phyloP scores from a whole-genome alignment of 2,888 invertebrate species.

The Hanleya hanleyi region DNA sequence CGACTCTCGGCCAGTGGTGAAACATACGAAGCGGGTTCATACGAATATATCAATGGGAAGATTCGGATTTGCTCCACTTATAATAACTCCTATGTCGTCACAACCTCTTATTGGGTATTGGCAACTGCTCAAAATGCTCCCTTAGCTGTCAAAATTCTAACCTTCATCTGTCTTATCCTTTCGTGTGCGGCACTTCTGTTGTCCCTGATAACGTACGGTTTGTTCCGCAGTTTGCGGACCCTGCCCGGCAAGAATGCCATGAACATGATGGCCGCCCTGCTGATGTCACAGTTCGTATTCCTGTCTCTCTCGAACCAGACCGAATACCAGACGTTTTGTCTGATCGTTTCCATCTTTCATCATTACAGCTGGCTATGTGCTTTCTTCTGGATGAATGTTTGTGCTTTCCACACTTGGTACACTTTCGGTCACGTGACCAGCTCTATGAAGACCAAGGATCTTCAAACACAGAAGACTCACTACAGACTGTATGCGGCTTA shows the following conservation, averaged over 20 bases:
- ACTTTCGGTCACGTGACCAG: not conserved
- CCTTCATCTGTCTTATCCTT: too few species aligned
- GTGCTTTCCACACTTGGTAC: not conserved
- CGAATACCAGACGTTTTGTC: not conserved
- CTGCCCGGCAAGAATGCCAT: not conserved
- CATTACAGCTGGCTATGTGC: not conserved
- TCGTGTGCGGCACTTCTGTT: too few species aligned
- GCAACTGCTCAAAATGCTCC: too few species aligned
- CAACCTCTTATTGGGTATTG: too few species aligned
- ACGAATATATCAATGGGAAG: too few species aligned
- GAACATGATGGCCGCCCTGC: not conserved
- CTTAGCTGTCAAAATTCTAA: too few species aligned
- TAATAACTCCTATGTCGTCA: too few species aligned
- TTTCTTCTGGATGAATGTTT: not conserved
- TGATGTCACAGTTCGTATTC: not conserved
- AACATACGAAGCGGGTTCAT: too few species aligned
- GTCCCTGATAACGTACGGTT: too few species aligned
- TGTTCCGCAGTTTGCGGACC: too few species aligned
- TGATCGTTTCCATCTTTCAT: not conserved
- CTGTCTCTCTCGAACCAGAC: not conserved
- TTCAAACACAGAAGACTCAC: not conserved
- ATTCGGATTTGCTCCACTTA: too few species aligned
- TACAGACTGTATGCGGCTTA: not conserved
- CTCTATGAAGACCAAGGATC: not conserved
- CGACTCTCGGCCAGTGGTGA: too few species aligned